Evolutionary conservation across 1,140 invertebrate genomes (phyloP).

Genomic region (Dreissena polymorpha): DNA sequence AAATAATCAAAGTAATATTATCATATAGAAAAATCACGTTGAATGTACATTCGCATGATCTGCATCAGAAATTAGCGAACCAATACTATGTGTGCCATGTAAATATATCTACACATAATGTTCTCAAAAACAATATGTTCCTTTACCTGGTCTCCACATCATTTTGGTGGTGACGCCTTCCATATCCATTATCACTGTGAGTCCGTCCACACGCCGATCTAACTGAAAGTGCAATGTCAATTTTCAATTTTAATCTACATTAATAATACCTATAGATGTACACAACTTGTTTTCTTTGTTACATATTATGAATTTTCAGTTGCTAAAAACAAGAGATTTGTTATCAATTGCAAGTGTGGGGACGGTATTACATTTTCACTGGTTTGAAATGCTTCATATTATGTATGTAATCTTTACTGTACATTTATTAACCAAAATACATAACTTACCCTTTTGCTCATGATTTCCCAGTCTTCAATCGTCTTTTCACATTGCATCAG

Average conservation of each 20-base stretch:
- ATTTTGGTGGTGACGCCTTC: constrained; percentile 91
- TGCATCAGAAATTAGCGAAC: too few species aligned
- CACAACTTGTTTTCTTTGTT: too few species aligned
- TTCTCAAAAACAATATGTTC: neutral
- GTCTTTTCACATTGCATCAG: constrained; percentile 71
- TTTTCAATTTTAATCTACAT: neutral
- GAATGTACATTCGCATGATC: too few species aligned
- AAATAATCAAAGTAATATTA: too few species aligned
- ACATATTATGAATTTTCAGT: neutral
- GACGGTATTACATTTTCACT: too few species aligned
- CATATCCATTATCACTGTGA: constrained; percentile 92
- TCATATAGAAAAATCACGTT: too few species aligned
- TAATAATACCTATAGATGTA: too few species aligned
- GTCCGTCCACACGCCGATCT: constrained; percentile 74
- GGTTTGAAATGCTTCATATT: too few species aligned
- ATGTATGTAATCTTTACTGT: neutral
- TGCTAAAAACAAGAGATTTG: too few species aligned
- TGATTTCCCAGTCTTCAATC: constrained; percentile 64
- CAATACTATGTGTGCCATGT: too few species aligned
- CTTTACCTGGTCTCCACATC: constrained; percentile 88
- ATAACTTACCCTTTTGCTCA: constrained; percentile 66
- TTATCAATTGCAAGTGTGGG: too few species aligned
- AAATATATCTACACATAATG: too few species aligned
- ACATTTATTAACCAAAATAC: neutral
- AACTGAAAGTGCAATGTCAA: constrained; percentile 80